phyloP scores from a whole-genome alignment of 2,888 invertebrate genomes.

The Fragum whitleyi region DNA sequence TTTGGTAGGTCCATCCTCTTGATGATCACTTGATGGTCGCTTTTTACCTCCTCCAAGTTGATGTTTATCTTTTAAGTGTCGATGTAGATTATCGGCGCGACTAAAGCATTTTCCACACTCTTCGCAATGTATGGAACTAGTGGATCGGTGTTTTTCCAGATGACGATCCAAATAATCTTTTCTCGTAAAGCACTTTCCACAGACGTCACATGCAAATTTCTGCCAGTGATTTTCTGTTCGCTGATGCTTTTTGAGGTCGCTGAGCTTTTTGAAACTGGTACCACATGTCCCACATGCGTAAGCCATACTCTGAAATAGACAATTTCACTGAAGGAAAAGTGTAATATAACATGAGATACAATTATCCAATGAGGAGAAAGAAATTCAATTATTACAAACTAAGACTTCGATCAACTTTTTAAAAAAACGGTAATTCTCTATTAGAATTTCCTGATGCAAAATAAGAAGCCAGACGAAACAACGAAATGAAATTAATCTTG shows the following conservation, averaged over 20 bases:
- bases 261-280: not conserved
- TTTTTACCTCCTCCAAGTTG: too few species aligned
- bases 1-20: conserved; percentile 2
- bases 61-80: conserved; percentile 17
- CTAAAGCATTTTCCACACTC: too few species aligned
- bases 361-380: too few species aligned
- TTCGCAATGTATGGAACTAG: not conserved
- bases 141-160: conserved; percentile 17
- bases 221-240: conserved; percentile 29
- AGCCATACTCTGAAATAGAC: too few species aligned
- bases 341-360: too few species aligned
- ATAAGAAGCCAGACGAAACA: too few species aligned
- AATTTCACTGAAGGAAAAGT: too few species aligned
- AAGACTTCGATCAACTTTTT: too few species aligned
- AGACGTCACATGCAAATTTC: conserved; percentile 17
- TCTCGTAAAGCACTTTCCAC: conserved; percentile 31
- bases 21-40: not conserved
- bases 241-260: conserved; percentile 20
- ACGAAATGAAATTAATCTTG: too few species aligned
- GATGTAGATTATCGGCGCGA: conserved; percentile 15
- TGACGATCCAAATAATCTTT: conserved; percentile 38
- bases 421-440: too few species aligned
- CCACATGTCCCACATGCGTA: not conserved
- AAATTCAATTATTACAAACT: too few species aligned
- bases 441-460: too few species aligned